These are phyloP conservation scores for Pomatostomus ruficeps DNA, from an alignment of 2,113 vertebrate genomes.

Conservation along the genomic window DNA sequence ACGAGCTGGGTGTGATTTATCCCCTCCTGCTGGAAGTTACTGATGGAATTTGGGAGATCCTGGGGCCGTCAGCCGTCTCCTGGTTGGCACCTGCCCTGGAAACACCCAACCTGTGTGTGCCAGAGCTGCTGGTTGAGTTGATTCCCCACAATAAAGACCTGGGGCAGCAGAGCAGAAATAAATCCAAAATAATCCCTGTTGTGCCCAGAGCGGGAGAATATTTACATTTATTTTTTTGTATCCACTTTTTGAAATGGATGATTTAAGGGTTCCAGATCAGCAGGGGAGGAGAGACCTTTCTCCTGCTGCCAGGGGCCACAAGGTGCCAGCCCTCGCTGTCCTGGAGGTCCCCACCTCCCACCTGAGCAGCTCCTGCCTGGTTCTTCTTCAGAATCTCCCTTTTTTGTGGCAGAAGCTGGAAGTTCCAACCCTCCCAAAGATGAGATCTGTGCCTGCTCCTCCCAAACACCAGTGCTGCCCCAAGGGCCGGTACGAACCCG, in stretches of 20 bases:
- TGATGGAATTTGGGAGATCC: background rate
- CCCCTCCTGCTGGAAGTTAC: background rate
- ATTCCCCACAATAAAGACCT: background rate
- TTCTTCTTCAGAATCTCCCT: background rate
- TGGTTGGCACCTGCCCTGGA: background rate
- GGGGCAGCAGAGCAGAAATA: background rate
- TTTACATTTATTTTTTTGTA: background rate
- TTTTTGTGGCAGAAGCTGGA: background rate
- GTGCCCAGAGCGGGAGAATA: background rate
- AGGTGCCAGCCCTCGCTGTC: background rate
- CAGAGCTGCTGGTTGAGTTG: background rate
- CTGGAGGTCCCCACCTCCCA: background rate
- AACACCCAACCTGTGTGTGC: fast-evolving
- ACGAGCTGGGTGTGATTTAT: background rate
- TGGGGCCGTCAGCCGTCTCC: background rate
- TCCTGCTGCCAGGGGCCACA: background rate
- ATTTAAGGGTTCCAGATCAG: background rate
- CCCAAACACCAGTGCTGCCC: too few relatives aligned
- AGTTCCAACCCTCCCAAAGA: background rate
- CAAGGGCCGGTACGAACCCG: too few relatives aligned
- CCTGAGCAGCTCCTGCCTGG: too few relatives aligned
- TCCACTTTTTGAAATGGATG: background rate
- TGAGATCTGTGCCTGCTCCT: background rate
- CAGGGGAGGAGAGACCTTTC: background rate
- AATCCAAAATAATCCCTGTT: background rate